Conservation (phyloP, 2,888 invertebrate species). For the Apeira syringaria region DNA sequence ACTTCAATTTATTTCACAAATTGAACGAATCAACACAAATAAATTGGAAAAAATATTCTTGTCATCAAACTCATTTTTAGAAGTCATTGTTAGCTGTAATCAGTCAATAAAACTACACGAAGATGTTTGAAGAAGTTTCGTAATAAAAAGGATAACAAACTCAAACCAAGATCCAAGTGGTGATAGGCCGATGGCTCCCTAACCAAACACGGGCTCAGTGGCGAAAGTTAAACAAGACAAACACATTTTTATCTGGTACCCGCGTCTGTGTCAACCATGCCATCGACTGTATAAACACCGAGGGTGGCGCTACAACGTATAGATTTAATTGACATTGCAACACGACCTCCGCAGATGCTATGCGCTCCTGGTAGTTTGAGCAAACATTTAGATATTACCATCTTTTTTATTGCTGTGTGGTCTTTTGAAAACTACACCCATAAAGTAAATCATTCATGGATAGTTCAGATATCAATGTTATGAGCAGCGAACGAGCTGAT, state of each 20-base stretch:
- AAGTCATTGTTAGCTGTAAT: constrained; percentile 5
- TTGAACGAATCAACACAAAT: too few relatives aligned
- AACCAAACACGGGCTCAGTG: constrained; percentile 57
- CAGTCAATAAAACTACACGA: constrained; percentile 7
- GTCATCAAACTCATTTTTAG: too few relatives aligned
- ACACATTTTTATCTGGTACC: constrained; percentile 75
- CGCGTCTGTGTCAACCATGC: constrained; percentile 61
- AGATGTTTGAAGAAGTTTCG: constrained; percentile 16
- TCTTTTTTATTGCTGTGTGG: constrained; percentile 19
- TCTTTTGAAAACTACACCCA: constrained; percentile 2
- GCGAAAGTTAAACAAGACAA: constrained; percentile 66
- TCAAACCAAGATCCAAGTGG: constrained; percentile 25
- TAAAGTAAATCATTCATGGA: constrained; percentile 1
- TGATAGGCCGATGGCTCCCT: constrained; percentile 42
- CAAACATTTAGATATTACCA: constrained; percentile 24
- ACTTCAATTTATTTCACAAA: too few relatives aligned
- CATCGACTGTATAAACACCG: constrained; percentile 63
- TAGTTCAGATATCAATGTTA: neutral
- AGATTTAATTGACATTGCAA: constrained; percentile 70
- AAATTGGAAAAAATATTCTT: too few relatives aligned
- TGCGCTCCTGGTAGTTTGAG: constrained; percentile 44
- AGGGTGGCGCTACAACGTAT: constrained; percentile 62
- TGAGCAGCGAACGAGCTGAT: neutral
- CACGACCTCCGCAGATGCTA: constrained; percentile 48
- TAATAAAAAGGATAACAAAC: constrained; percentile 27